Conservation (phyloP, 2,888 invertebrate genomes). For the Ametastegia equiseti region DNA sequence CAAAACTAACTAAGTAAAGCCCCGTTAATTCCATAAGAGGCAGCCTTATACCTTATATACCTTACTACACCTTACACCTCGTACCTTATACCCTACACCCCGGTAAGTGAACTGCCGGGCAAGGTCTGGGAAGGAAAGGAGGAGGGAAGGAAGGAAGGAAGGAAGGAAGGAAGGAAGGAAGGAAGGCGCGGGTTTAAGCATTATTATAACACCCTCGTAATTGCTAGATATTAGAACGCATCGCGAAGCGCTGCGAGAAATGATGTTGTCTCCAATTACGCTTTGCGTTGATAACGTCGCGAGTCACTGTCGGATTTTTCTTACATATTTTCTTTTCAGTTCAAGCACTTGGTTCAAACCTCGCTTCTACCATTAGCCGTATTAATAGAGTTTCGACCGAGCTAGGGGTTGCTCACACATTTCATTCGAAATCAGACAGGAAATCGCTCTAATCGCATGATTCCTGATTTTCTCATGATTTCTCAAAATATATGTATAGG, state of each 20-base stretch:
- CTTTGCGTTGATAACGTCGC: constrained; percentile 32
- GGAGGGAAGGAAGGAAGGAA: constrained; percentile 31
- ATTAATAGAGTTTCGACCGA: background rate
- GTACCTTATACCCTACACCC: constrained; percentile 38
- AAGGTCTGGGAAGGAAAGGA: constrained; percentile 20
- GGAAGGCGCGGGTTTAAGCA: constrained; percentile 65
- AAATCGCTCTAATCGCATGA: no score
- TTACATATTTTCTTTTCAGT: constrained; percentile 14
- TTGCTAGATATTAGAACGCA: constrained; percentile 72
- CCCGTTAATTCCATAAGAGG: constrained; percentile 74
- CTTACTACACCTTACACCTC: constrained; percentile 44
- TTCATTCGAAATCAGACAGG: no score
- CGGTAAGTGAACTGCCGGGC: constrained; percentile 15
- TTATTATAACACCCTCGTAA: constrained; percentile 73
- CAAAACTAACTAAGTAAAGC: constrained; percentile 73
- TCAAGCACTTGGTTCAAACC: background rate
- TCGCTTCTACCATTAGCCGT: background rate
- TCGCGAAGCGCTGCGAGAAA: constrained; percentile 55
- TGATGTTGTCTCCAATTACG: constrained; percentile 48
- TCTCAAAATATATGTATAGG: no score
- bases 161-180: constrained; percentile 34
- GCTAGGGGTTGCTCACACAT: no score
- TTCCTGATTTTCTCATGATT: no score
- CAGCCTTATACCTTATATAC: constrained; percentile 54
- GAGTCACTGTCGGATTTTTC: constrained; percentile 9